Evolutionary conservation across 2,797 vertebrate genomes (phyloP).

Genomic region (Macroramphosus scolopax): DNA sequence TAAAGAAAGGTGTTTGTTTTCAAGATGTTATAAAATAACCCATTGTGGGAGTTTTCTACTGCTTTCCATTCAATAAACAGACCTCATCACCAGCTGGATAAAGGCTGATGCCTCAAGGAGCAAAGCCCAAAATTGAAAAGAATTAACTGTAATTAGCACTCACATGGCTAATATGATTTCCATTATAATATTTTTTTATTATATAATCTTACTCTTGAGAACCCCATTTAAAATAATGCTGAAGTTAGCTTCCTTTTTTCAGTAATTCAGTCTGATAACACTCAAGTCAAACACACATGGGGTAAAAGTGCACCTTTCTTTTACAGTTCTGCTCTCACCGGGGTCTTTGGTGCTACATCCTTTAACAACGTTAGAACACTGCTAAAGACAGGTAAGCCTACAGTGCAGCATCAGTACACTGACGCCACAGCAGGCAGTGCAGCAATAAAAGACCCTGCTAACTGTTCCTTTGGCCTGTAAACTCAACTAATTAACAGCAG

Average conservation of each 20-base stretch:
- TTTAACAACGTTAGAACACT: conserved; percentile 42
- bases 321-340: conserved; percentile 38
- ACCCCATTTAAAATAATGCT: conserved; percentile 50
- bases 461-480: conserved; percentile 62
- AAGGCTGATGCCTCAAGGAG: conserved; percentile 78
- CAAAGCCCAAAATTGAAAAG: conserved; percentile 75
- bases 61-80: conserved; percentile 67
- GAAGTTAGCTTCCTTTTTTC: too few relatives aligned
- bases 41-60: too few relatives aligned
- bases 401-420: conserved; percentile 47
- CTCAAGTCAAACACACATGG: conserved; percentile 53
- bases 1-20: conserved; percentile 22
- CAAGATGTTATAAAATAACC: too few relatives aligned
- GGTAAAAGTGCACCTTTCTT: conserved; percentile 49
- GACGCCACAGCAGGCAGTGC: conserved; percentile 41
- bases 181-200: conserved; percentile 70
- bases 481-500: conserved; percentile 71
- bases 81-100: conserved; percentile 79
- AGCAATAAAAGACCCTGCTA: conserved; percentile 51
- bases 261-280: conserved; percentile 58
- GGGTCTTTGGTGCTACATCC: conserved; percentile 45
- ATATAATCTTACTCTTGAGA: conserved; percentile 68
- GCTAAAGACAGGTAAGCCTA: conserved; percentile 45
- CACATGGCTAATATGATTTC: conserved; percentile 74
- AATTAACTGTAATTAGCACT: conserved; percentile 81